Base-by-base conservation (phyloP, 2,113 vertebrate genomes). In the Podiceps cristatus region DNA sequence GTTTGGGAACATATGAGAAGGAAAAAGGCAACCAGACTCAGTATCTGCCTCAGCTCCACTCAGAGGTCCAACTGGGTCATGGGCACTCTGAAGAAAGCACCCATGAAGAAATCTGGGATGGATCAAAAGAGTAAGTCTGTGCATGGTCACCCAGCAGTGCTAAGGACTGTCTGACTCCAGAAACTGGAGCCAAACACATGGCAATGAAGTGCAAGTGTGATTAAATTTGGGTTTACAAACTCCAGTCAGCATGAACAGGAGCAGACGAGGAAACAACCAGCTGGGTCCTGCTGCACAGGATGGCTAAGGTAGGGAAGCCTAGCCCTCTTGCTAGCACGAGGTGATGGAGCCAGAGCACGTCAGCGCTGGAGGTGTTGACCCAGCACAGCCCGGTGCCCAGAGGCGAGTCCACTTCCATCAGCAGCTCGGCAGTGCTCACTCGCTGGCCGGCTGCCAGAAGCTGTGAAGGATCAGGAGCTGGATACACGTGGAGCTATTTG, bases 401-500 rank as follows among this genome's bases (percentile, higher is more conserved):
- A 55, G 56, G 10, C 0, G 0, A 60, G 8, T 59, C 18, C 15
- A 5, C 45, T 47, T 37, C 53, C 59, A 49, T 12, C 0, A 0
- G 33, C 0, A 4, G 10, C 44, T 55, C 45, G 27, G 68, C 22
- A 62, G 35, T 6, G 58, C 29, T 80, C 73, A 24, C 27, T 47
- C 67, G 56, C 33, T 0, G 1, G 1, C 37, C 1, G 2, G 5
- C 67, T 42, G 47, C 18, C 68, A 67, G 58, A 44, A 92, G 27
- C 60, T 33, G 20, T n/a, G 40, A 59, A 37, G 49, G n/a, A 28
- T 55, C 0, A 0, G 49, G 44, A 68, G 18, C 49, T 60, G 55
- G 59, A 23, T 91, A 29, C 8, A 28, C 0, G 0, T 13, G 45
- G 42, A 86, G 14, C 0, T 0, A 71, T 75, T 58, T 80, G 73